Percentiles rank a stretch among this genome's conserved stretches.
Conservation (phyloP, 2,797 vertebrate species). For the Lagorchestes hirsutus region DNA sequence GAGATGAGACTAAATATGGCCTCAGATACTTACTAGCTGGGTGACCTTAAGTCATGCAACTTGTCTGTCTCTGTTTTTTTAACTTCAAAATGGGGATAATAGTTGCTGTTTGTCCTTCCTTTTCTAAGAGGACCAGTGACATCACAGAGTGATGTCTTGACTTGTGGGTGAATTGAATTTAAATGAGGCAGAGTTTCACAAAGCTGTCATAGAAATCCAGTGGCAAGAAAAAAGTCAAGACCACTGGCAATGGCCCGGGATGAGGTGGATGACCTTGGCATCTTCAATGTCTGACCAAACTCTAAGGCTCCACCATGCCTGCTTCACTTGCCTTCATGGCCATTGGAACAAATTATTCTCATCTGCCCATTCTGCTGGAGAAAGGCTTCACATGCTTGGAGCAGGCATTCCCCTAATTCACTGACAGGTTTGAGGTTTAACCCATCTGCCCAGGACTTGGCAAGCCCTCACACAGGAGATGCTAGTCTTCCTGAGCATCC, state of each 20-base stretch:
- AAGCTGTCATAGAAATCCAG: background rate
- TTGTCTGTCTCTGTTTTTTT: background rate
- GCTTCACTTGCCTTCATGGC: background rate
- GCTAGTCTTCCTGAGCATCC: background rate
- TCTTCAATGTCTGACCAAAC: background rate
- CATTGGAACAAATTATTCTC: background rate
- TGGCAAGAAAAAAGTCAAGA: background rate
- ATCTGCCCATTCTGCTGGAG: background rate
- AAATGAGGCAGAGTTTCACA: background rate
- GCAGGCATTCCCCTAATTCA: background rate
- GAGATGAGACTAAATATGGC: background rate
- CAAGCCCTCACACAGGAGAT: background rate
- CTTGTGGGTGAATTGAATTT: background rate
- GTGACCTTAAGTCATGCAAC: background rate
- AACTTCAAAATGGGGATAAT: background rate
- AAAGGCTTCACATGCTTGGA: background rate
- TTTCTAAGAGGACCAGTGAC: background rate
- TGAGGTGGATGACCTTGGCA: background rate
- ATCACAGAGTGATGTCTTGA: background rate
- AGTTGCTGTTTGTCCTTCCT: background rate
- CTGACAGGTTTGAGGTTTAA: background rate
- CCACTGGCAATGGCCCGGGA: rapidly evolving
- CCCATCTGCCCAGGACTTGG: background rate
- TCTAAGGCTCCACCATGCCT: background rate
- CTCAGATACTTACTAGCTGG: background rate